Conservation (phyloP, 2,888 invertebrate genomes). For the Lasioglossum zephyrum region DNA sequence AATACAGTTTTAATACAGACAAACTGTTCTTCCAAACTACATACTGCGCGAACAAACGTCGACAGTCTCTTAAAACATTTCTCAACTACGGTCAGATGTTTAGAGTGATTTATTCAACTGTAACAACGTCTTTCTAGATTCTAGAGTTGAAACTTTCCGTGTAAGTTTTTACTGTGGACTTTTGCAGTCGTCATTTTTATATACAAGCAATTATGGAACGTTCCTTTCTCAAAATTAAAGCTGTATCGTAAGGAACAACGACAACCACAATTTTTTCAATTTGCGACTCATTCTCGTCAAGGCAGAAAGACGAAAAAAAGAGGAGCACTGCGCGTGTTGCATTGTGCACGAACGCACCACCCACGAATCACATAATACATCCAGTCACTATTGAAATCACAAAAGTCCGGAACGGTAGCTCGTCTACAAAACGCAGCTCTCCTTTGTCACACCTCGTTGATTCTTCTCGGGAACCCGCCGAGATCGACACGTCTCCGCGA, state of each 20-base stretch:
- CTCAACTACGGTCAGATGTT: not conserved
- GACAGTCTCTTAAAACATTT: no score
- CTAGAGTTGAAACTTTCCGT: no score
- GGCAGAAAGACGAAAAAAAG: not conserved
- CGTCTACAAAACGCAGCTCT: not conserved
- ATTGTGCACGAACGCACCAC: not conserved
- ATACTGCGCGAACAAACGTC: no score
- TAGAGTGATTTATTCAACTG: not conserved
- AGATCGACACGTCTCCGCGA: not conserved
- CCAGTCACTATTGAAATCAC: slow-evolving; percentile 15
- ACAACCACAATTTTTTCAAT: no score
- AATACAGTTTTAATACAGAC: no score
- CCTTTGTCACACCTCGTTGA: not conserved
- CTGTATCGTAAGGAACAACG: not conserved
- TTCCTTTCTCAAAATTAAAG: not conserved
- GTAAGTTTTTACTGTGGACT: no score
- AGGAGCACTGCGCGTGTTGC: slow-evolving; percentile 9
- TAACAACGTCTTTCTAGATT: no score
- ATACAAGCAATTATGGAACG: not conserved
- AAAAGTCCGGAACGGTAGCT: not conserved
- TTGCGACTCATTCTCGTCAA: not conserved
- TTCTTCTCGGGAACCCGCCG: not conserved
- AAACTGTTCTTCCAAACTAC: no score
- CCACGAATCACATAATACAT: not conserved
- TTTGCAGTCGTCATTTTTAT: not conserved